These are phyloP conservation scores for Leucoma salicis DNA, from an alignment of 2,888 invertebrate genomes.

Conservation along the genomic window DNA sequence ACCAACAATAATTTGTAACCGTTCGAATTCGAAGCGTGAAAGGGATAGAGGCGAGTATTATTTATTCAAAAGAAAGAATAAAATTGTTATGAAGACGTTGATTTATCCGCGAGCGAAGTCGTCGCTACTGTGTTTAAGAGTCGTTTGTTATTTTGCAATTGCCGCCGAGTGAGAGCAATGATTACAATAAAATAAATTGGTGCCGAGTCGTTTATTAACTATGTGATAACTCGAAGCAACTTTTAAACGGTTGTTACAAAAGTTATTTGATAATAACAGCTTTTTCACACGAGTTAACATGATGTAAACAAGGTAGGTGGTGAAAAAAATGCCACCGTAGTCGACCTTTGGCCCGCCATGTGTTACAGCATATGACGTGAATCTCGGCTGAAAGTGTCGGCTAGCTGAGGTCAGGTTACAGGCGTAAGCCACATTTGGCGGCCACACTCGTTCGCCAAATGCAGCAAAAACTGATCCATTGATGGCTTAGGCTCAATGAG, in stretches of 20 bases:
- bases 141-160: slow-evolving; percentile 64
- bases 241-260: slow-evolving; percentile 25
- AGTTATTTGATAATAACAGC: slow-evolving; percentile 33
- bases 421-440: slow-evolving; percentile 66
- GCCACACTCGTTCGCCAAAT: slow-evolving; percentile 65
- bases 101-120: slow-evolving; percentile 60
- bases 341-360: slow-evolving; percentile 70
- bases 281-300: slow-evolving; percentile 32
- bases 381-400: slow-evolving; percentile 64
- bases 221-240: slow-evolving; percentile 26
- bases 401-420: slow-evolving; percentile 56
- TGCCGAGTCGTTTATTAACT: slow-evolving; percentile 39
- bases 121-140: slow-evolving; percentile 67
- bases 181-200: slow-evolving; percentile 63
- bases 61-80: slow-evolving; percentile 67
- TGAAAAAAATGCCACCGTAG: slow-evolving; percentile 68
- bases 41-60: slow-evolving; percentile 57
- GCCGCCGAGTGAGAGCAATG: slow-evolving; percentile 43
- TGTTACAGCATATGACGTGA: slow-evolving; percentile 63
- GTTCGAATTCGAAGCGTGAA: slow-evolving; percentile 71
- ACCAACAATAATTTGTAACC: slow-evolving; percentile 77
- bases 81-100: slow-evolving; percentile 70
- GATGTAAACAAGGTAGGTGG: slow-evolving; percentile 52
- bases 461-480: slow-evolving; percentile 63
- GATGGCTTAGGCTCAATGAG: slow-evolving; percentile 46